phyloP scores from a whole-genome alignment of 2,113 vertebrate genomes.

The Eonycteris spelaea region DNA sequence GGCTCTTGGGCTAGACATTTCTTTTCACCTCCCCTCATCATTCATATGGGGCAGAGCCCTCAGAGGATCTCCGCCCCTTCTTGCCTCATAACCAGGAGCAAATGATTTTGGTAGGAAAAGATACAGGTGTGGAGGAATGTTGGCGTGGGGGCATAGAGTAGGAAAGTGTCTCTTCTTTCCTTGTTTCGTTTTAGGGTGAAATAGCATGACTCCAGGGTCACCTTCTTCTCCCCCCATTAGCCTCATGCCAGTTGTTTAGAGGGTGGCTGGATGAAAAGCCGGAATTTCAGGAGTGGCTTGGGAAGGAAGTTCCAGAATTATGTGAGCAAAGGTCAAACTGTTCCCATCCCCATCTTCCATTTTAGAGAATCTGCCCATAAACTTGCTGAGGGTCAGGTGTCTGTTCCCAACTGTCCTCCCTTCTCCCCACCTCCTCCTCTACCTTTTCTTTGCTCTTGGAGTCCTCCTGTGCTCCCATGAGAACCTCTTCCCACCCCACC shows the following conservation, averaged over 20 bases:
- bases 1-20: background rate
- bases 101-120: background rate
- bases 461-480: background rate
- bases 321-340: background rate
- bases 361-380: background rate
- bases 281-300: background rate
- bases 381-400: background rate
- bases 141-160: accelerated
- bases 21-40: background rate
- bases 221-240: background rate
- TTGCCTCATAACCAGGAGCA: background rate
- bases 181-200: background rate
- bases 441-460: background rate
- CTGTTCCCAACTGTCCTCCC: background rate
- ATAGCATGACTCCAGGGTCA: background rate
- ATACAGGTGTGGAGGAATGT: background rate
- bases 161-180: background rate
- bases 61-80: background rate
- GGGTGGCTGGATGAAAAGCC: background rate
- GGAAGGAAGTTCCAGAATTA: slow-evolving; percentile 11
- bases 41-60: background rate
- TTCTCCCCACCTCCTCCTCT: background rate
- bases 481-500: background rate
- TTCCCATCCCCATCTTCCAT: background rate
- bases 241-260: background rate